These are phyloP conservation scores for Palloptera scutellata DNA, from an alignment of 2,888 invertebrate species.

Conservation along the genomic window DNA sequence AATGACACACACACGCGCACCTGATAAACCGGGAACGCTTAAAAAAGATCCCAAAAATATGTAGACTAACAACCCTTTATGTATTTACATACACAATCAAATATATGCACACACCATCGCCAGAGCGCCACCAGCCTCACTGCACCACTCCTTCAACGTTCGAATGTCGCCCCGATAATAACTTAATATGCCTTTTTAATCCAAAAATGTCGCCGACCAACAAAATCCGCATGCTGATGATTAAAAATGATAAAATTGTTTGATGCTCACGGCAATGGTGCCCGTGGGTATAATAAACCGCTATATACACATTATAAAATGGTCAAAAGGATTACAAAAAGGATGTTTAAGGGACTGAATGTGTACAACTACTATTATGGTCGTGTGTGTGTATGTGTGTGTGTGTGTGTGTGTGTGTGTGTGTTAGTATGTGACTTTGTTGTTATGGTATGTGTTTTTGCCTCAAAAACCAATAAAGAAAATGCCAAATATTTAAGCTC, in stretches of 20 bases:
- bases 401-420: neutral
- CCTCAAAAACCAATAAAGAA: neutral
- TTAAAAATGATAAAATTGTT: conserved; percentile 63
- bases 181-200: conserved; percentile 61
- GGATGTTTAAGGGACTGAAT: conserved; percentile 39
- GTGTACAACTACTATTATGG: neutral
- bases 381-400: conserved; percentile 22
- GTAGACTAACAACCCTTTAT: no score
- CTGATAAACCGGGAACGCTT: neutral
- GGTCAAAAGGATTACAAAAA: conserved; percentile 55
- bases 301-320: conserved; percentile 65
- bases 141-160: neutral
- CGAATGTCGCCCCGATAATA: conserved; percentile 48
- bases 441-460: neutral
- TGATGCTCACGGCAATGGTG: conserved; percentile 55
- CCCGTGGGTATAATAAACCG: conserved; percentile 61
- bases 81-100: neutral
- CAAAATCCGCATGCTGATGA: conserved; percentile 49
- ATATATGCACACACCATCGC: neutral
- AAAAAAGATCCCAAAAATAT: neutral
- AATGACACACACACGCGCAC: neutral
- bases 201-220: conserved; percentile 46
- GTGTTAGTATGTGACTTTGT: conserved; percentile 16
- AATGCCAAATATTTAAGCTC: conserved; percentile 53
- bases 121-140: neutral